Evolutionary conservation across 2,113 vertebrate species (phyloP), one percentile per base, ranked within the genome.

Genomic region (Delphinus delphis): DNA sequence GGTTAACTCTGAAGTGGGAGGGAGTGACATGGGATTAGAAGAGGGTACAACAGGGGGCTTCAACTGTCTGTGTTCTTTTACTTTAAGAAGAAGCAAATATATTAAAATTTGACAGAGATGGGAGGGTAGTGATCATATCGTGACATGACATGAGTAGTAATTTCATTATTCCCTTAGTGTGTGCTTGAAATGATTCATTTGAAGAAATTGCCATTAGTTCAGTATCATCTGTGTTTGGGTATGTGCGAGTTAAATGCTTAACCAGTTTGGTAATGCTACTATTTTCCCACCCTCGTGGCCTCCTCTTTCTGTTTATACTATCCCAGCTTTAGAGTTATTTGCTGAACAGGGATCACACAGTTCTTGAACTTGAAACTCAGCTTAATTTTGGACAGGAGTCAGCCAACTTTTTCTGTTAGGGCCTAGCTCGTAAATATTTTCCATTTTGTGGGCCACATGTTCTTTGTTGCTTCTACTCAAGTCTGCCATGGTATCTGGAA

Each of bases 341-440:
- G 17, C 60, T 90, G 50, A 93, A 70, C n/a, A 68, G 44, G 62
- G 21, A 79, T 76, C 50, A 84, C 28, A 85, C 6, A 68, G 31
- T 71, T 84, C 47, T 80, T 94, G 33, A 88, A n/a, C 26, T 93
- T 82, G 74, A 96, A 89, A 77, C 17, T 62, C n/a, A 82, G 74
- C 25, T 90, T 81, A 41, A 87, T 81, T 86, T 70, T 50, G 60
- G 50, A 88, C 25, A 62, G 80, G 60, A 47, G 20, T 91, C 26
- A 89, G 84, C 82, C n/a, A 79, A n/a, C 25, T 55, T 89, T 79
- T 90, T 62, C 38, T 92, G 23, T 83, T 20, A 68, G 79, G 79
- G 33, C 33, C 58, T 60, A 80, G n/a, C 41, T 74, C 13, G 65
- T 60, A 88, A 91, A 84, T 92, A 83, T 77, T 94, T 60, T 90